Base-by-base conservation (phyloP, 2,888 invertebrate species). In the Eupithecia centaureata region DNA sequence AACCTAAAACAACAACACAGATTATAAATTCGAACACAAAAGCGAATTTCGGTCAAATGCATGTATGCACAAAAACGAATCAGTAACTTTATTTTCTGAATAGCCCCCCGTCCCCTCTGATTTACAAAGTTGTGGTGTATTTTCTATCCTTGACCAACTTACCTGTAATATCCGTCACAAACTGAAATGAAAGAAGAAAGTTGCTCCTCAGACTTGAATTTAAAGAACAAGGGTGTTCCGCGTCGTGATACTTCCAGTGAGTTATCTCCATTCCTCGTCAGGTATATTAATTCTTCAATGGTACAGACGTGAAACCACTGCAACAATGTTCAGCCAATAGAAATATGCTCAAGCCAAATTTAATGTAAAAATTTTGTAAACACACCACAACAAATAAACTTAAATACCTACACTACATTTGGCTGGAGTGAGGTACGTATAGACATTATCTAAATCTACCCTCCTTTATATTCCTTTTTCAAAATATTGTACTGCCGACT, bases 151-250 rank as follows among this genome's bases (percentile, higher is more conserved):
- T n/a, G 5, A n/a, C 7, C n/a, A n/a, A 71, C 77, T 69, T 86
- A 94, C 93, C 95, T 95, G 84, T 98, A 98, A 87, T 98, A 98
- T 65, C 98, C 98, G 86, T 97, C 96, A 71, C 98, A 90, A 64
- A 96, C 94, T 68, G 97, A 96, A 72, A 98, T 96, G 85, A 97
- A 97, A 0, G 97, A 97, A 65, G 96, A 95, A 82, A 97, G 92
- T 59, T 95, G 91, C 59, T 94, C 93, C 72, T 95, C 94, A 12
- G 95, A 94, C 79, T 94, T 94, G 81, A 97, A 96, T 81, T 95
- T 95, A 70, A 97, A 92, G 84, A 96, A 96, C 57, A 96, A 92
- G 1, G 97, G 97, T 51, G 96, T 96, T n/a, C 97, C 97, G 82
- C 95, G 95, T 71, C 97, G 92, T 27, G 96, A 96, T 71, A 97